Evolutionary conservation across 2,113 vertebrate genomes (phyloP).

Genomic region (Salvelinus namaycush): DNA sequence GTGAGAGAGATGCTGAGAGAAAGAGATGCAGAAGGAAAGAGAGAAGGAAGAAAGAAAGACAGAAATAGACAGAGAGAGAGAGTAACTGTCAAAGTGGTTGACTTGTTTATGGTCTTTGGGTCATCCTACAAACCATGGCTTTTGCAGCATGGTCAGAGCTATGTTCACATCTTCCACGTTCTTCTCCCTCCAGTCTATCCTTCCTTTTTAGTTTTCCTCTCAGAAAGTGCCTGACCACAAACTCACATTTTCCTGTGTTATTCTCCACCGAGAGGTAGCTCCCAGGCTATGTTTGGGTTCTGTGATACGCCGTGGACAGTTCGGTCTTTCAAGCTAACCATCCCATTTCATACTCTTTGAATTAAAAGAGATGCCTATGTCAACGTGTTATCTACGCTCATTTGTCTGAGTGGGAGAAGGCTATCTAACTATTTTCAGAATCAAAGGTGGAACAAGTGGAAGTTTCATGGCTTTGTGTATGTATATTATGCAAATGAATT

Average conservation of each 20-base stretch:
- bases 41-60: background rate
- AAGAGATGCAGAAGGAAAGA: background rate
- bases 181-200: slow-evolving; percentile 26
- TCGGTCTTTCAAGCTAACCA: slow-evolving; percentile 49
- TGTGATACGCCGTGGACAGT: slow-evolving; percentile 39
- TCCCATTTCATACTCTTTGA: slow-evolving; percentile 56
- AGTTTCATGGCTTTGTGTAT: no score
- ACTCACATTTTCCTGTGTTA: slow-evolving; percentile 53
- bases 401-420: slow-evolving; percentile 23
- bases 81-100: slow-evolving; percentile 18
- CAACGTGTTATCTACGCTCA: slow-evolving; percentile 24
- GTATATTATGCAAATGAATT: no score
- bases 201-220: slow-evolving; percentile 40
- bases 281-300: slow-evolving; percentile 60
- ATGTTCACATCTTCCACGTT: slow-evolving; percentile 29
- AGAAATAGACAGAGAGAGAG: background rate
- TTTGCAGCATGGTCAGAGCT: slow-evolving; percentile 14
- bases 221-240: slow-evolving; percentile 60
- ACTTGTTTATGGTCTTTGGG: slow-evolving; percentile 12
- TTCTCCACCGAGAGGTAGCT: slow-evolving; percentile 48
- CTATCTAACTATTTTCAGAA: slow-evolving; percentile 9
- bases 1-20: slow-evolving; percentile 3
- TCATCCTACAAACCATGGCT: slow-evolving; percentile 11
- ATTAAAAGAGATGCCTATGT: slow-evolving; percentile 53
- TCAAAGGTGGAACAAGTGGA: slow-evolving; percentile 6